These are phyloP conservation scores for Tribolium freemani DNA, from an alignment of 2,888 invertebrate species.

Conservation along the genomic window DNA sequence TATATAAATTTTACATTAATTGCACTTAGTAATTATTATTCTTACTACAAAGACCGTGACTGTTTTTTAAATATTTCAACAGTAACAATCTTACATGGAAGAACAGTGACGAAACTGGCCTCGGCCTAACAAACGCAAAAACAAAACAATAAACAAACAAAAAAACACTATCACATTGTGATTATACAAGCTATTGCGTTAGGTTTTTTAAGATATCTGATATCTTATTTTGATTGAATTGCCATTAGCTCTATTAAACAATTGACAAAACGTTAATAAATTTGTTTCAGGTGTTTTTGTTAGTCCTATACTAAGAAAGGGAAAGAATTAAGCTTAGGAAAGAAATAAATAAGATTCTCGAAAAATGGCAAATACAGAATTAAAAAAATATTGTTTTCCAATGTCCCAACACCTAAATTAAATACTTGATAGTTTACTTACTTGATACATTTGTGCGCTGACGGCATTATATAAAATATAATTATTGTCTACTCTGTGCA, in stretches of 20 bases:
- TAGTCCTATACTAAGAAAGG: conserved; percentile 41
- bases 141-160: conserved; percentile 58
- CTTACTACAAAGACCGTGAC: conserved; percentile 56
- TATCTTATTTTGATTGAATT: conserved; percentile 46
- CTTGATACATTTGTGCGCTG: conserved; percentile 52
- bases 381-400: conserved; percentile 58
- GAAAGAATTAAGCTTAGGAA: conserved; percentile 52
- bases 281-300: conserved; percentile 27
- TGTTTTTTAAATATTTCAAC: conserved; percentile 44
- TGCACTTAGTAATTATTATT: conserved; percentile 64
- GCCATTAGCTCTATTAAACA: conserved; percentile 23
- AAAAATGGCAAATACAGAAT: conserved; percentile 49
- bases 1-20: conserved; percentile 67
- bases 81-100: conserved; percentile 63
- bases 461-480: conserved; percentile 50
- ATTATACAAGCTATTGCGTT: conserved; percentile 58
- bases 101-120: conserved; percentile 68
- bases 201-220: conserved; percentile 51
- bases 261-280: conserved; percentile 23
- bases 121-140: conserved; percentile 66
- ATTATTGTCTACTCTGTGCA: conserved; percentile 66
- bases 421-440: conserved; percentile 54
- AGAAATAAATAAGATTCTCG: conserved; percentile 59
- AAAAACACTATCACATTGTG: conserved; percentile 61
- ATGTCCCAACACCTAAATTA: conserved; percentile 63